These are phyloP conservation scores for Epicauta chinensis DNA, from an alignment of 1,140 invertebrate genomes.

Conservation along the genomic window DNA sequence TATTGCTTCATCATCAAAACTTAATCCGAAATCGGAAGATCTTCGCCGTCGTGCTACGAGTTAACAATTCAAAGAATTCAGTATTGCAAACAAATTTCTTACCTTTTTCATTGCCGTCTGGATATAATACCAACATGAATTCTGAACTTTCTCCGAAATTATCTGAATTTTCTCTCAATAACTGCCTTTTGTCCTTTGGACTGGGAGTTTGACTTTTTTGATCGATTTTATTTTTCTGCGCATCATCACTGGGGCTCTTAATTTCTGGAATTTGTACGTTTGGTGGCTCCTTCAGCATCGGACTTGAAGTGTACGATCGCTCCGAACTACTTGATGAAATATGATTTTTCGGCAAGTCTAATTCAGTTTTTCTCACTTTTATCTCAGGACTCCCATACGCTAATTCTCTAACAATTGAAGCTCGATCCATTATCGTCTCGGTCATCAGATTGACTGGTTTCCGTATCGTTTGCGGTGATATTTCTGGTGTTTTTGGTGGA, in stretches of 20 bases:
- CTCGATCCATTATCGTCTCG: conserved; percentile 35
- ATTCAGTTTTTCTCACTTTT: conserved; percentile 28
- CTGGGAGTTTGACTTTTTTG: conserved; percentile 42
- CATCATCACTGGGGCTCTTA: not conserved
- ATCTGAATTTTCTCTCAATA: conserved; percentile 25
- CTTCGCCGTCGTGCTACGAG: conserved; percentile 21
- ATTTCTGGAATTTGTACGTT: not conserved
- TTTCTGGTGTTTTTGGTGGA: conserved; percentile 36
- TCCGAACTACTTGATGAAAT: conserved; percentile 2
- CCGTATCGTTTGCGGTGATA: conserved; percentile 28
- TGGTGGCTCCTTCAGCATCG: not conserved
- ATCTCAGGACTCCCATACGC: conserved; percentile 39
- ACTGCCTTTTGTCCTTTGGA: conserved; percentile 18
- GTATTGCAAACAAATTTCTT: conserved; percentile 22
- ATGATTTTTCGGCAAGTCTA: not conserved
- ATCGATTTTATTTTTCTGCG: conserved; percentile 34
- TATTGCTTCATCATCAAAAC: conserved; percentile 33
- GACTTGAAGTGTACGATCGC: conserved; percentile 11
- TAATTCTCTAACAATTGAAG: conserved; percentile 35
- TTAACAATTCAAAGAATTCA: not conserved
- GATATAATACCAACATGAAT: conserved; percentile 73
- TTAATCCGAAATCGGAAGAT: conserved; percentile 13
- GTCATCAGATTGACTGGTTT: conserved; percentile 24
- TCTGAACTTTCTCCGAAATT: conserved; percentile 60
- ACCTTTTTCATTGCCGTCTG: conserved; percentile 52